A percentile compares a stretch with the other conserved stretches of the same genome.
These are phyloP conservation scores for Urocolius indicus DNA, from an alignment of 2,113 vertebrate genomes.

Conservation along the genomic window DNA sequence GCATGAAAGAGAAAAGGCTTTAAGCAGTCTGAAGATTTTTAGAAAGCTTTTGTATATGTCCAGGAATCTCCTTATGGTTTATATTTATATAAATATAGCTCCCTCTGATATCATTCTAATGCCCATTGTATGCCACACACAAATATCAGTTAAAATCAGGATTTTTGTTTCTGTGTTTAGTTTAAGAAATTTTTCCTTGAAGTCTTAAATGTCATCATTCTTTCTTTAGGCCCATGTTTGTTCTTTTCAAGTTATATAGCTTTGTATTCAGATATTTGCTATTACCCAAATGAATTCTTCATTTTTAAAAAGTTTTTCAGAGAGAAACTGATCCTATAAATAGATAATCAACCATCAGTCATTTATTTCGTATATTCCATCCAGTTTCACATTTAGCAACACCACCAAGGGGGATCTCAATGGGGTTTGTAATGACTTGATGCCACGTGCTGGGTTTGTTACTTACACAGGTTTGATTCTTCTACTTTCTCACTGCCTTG, in stretches of 20 bases:
- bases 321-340: slow-evolving; percentile 15
- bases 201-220: background rate
- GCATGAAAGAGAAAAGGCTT: background rate
- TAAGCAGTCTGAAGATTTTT: background rate
- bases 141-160: background rate
- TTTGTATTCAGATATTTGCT: background rate
- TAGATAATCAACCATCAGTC: slow-evolving; percentile 31
- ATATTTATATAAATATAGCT: background rate
- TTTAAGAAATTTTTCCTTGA: background rate
- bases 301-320: slow-evolving; percentile 3
- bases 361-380: slow-evolving; percentile 65
- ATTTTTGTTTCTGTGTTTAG: background rate
- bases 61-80: background rate
- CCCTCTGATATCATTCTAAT: background rate
- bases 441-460: slow-evolving; percentile 18
- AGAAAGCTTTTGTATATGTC: background rate
- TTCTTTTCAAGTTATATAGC: background rate
- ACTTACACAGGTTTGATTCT: slow-evolving; percentile 50
- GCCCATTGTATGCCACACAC: background rate
- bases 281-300: background rate
- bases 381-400: slow-evolving; percentile 36
- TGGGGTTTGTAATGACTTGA: slow-evolving; percentile 62
- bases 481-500: slow-evolving; percentile 40
- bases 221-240: background rate
- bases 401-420: slow-evolving; percentile 38